A percentile compares a stretch with the other conserved stretches of the same genome.
These are phyloP conservation scores for Oligia latruncula DNA, from an alignment of 2,888 invertebrate species.

Conservation along the genomic window DNA sequence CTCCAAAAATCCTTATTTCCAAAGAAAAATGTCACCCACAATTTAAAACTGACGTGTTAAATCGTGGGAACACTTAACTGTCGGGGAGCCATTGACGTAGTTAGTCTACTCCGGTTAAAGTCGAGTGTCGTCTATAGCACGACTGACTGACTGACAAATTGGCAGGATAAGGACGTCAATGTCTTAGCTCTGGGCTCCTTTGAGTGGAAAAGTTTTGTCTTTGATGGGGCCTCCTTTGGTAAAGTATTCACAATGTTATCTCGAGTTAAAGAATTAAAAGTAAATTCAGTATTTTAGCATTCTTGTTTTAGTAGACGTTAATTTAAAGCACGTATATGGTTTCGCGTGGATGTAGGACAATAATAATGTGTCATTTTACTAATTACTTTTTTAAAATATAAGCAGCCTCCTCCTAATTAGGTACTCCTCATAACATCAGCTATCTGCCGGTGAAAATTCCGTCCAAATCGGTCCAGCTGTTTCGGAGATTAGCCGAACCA, in stretches of 20 bases:
- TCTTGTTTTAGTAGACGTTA: neutral
- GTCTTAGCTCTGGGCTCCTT: conserved; percentile 6
- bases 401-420: neutral
- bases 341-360: no score
- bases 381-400: no score
- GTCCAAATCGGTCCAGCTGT: neutral
- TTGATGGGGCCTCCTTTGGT: neutral
- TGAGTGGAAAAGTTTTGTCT: conserved; percentile 13
- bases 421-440: neutral
- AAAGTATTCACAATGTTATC: neutral
- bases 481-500: neutral
- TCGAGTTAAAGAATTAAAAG: neutral
- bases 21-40: neutral
- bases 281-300: neutral
- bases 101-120: conserved; percentile 7
- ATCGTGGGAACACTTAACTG: conserved; percentile 33
- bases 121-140: conserved; percentile 10
- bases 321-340: no score
- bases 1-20: neutral
- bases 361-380: no score
- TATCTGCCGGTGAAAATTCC: neutral
- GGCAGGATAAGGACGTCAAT: conserved; percentile 12
- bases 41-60: conserved; percentile 37
- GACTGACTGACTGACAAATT: conserved; percentile 31
- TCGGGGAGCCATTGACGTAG: neutral